Conservation (phyloP, 37 sponge, comb jelly and placozoan species). For the Tethya wilhelma region DNA sequence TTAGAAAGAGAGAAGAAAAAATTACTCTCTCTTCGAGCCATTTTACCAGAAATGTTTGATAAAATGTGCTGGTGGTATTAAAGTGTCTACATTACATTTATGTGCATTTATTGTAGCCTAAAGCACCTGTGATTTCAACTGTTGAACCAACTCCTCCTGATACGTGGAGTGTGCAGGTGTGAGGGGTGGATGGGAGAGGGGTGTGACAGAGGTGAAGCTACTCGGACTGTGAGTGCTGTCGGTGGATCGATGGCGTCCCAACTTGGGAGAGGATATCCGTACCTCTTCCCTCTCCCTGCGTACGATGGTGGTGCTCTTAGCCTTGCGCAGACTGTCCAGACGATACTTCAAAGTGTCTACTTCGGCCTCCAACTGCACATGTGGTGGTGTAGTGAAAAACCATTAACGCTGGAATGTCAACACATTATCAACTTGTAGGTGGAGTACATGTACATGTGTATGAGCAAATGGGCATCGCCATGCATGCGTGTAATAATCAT, state of each 20-base stretch:
- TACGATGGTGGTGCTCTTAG: conserved; percentile 70
- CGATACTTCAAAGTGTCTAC: conserved; percentile 53
- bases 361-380: conserved; percentile 61
- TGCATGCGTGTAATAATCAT: no score
- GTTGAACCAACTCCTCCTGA: no score
- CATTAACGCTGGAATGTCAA: no score
- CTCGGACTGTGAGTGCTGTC: not conserved
- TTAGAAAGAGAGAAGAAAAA: not conserved
- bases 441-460: no score
- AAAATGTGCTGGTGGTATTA: no score
- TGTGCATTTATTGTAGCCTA: no score
- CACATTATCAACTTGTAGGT: no score
- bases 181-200: not conserved
- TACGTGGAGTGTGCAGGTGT: conserved; percentile 1
- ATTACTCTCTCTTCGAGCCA: not conserved
- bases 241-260: not conserved
- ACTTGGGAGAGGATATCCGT: not conserved
- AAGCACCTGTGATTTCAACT: no score
- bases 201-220: not conserved
- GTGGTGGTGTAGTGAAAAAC: not conserved
- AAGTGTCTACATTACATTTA: no score
- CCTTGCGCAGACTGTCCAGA: conserved; percentile 67
- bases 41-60: no score
- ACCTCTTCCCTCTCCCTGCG: conserved; percentile 41
- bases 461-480: no score